A percentile compares a stretch with the other conserved stretches of the same genome.
These are phyloP conservation scores for Oxyteleia sp. DNA, from an alignment of 2,888 invertebrate genomes.

Conservation along the genomic window DNA sequence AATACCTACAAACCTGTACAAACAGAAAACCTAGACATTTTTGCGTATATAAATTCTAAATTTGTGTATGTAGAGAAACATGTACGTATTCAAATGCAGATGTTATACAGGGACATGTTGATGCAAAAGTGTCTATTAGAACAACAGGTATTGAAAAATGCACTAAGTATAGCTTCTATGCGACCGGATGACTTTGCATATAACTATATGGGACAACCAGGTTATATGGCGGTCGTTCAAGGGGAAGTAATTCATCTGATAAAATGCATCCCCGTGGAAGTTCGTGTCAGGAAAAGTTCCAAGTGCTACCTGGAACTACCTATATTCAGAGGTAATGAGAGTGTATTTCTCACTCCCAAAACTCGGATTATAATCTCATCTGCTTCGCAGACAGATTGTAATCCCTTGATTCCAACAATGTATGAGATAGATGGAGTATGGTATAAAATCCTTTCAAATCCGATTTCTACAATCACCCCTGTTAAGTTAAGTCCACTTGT, in stretches of 20 bases:
- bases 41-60: conserved; percentile 75
- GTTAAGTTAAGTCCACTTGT: conserved; percentile 11
- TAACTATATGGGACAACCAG: conserved; percentile 73
- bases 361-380: conserved; percentile 64
- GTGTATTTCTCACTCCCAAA: conserved; percentile 72
- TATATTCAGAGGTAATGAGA: neutral
- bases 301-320: conserved; percentile 70
- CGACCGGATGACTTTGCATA: conserved; percentile 76
- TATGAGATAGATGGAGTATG: conserved; percentile 59
- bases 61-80: conserved; percentile 78
- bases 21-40: conserved; percentile 63
- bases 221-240: conserved; percentile 74
- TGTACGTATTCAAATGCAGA: conserved; percentile 63
- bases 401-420: conserved; percentile 60
- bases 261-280: conserved; percentile 76
- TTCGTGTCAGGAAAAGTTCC: conserved; percentile 55
- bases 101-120: conserved; percentile 73
- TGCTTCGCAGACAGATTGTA: conserved; percentile 62
- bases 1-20: too few species aligned
- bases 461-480: too few species aligned
- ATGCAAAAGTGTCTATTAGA: conserved; percentile 75
- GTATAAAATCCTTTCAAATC: too few species aligned
- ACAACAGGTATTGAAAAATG: conserved; percentile 75
- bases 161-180: conserved; percentile 73
- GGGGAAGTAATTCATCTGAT: conserved; percentile 79